phyloP scores from a whole-genome alignment of 64 coral and sea anemone species.

The Actinia tenebrosa region DNA sequence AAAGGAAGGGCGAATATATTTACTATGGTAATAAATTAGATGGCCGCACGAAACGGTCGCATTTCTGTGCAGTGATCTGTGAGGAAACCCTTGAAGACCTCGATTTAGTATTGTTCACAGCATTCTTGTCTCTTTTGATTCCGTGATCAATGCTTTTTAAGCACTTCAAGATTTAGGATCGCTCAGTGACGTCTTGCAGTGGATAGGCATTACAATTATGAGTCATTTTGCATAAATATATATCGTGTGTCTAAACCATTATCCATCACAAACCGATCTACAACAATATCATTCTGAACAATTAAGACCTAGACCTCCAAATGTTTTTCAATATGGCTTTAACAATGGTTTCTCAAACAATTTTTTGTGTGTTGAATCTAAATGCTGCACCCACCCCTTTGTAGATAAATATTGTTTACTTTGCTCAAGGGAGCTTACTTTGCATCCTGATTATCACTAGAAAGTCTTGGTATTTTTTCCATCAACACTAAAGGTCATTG shows the following conservation, averaged over 20 bases:
- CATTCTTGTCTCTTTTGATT: not conserved
- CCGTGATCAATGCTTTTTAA: not conserved
- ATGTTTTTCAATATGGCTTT: not conserved
- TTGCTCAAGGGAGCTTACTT: not conserved
- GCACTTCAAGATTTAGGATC: not conserved
- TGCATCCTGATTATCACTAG: not conserved
- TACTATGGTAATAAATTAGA: not conserved
- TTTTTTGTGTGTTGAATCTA: not conserved
- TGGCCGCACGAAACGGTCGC: not conserved
- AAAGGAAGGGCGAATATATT: slow-evolving; percentile 4
- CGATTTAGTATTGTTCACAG: not conserved
- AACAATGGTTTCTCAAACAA: not conserved
- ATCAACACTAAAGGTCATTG: not conserved
- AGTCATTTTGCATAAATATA: not conserved
- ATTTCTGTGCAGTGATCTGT: slow-evolving; percentile 22
- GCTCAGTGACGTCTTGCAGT: slow-evolving; percentile 1
- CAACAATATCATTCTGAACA: not conserved
- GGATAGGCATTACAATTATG: not conserved
- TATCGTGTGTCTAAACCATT: not conserved
- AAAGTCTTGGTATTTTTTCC: not conserved
- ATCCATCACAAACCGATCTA: not conserved
- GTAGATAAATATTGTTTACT: not conserved
- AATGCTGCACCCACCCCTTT: not conserved
- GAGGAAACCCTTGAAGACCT: not conserved
- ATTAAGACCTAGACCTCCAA: not conserved